Conservation (phyloP, 2,797 vertebrate genomes). For the Muscicapa comitata region DNA sequence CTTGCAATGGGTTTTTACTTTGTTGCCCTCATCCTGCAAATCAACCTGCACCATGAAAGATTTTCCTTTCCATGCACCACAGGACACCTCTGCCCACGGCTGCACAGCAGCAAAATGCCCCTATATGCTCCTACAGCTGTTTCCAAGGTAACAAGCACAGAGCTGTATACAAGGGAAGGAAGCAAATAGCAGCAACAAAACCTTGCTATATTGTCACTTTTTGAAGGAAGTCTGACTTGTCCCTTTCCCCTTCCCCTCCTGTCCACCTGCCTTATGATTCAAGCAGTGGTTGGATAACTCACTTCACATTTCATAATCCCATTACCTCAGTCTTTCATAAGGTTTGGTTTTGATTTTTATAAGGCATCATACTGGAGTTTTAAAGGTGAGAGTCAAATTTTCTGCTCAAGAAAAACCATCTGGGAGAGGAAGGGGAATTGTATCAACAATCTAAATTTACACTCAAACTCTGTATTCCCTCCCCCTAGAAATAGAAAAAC, state of each 20-base stretch:
- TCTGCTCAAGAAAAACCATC: background rate
- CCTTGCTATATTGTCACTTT: background rate
- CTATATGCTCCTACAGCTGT: conserved; percentile 69
- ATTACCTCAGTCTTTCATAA: background rate
- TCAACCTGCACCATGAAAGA: background rate
- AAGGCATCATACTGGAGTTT: background rate
- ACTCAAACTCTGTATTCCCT: background rate
- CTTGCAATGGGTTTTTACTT: background rate
- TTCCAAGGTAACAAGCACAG: conserved; percentile 75
- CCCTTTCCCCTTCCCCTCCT: background rate
- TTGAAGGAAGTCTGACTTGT: background rate
- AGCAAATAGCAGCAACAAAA: conserved; percentile 21
- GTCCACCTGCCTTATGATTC: background rate
- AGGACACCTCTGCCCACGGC: conserved; percentile 58
- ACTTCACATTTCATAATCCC: background rate
- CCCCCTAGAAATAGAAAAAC: background rate
- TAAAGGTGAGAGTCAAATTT: background rate
- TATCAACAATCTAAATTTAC: conserved; percentile 1
- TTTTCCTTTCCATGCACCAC: conserved; percentile 8
- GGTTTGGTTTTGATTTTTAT: background rate
- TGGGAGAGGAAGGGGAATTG: background rate
- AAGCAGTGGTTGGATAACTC: background rate
- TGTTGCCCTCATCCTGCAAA: background rate
- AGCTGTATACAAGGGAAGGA: conserved; percentile 57
- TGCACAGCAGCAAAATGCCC: conserved; percentile 63